Base-by-base conservation (phyloP, 1,140 invertebrate species). In the Drosophila nebulosa region DNA sequence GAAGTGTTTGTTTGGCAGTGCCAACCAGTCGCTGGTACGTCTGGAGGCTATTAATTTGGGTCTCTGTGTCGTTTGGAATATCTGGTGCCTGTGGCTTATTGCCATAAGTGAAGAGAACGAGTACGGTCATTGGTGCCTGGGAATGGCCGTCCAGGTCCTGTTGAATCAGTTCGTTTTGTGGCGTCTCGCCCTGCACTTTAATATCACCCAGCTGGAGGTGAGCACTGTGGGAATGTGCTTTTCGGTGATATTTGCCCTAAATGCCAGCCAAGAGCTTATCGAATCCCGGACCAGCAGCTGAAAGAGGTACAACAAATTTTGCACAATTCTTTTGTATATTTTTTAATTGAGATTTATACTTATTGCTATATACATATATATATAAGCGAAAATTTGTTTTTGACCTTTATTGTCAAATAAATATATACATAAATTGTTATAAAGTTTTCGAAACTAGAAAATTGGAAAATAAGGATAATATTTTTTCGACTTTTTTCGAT, bases 191-290 rank as follows among this genome's bases (percentile, higher is more conserved):
- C 18, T 83, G 32, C 69, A 75, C 61, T 88, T 62, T 9, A 88
- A 83, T 27, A 88, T 88, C 22, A 73, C 71, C 9, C 27, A 69
- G 2, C 58, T 73, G 36, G 83, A 88, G 53, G 69, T 88, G 18
- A 58, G 64, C 62, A 89, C 83, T 2, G 79, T 88, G 36, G 83
- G 83, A 60, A 89, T 88, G 83, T 88, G 83, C 36, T 88, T 88
- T 52, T 73, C 78, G 3, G 50, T 81, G 0, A 76, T 88, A 18
- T 88, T 88, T 51, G 83, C 83, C 6, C 55, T 88, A 5, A 88
- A 88, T 27, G 78, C 83, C 4, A 70, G 64, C 0, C 79, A 88
- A 58, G 83, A 88, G 66, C 27, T 83, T 16, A 14, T 65, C 6
- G 78, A 79, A 0, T 67, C 39, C 0, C 22, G 59, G 27, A 53